Evolutionary conservation across 2,113 vertebrate species (phyloP), one percentile per base, ranked within the genome.

Genomic region (Phalacrocorax brasilianus): DNA sequence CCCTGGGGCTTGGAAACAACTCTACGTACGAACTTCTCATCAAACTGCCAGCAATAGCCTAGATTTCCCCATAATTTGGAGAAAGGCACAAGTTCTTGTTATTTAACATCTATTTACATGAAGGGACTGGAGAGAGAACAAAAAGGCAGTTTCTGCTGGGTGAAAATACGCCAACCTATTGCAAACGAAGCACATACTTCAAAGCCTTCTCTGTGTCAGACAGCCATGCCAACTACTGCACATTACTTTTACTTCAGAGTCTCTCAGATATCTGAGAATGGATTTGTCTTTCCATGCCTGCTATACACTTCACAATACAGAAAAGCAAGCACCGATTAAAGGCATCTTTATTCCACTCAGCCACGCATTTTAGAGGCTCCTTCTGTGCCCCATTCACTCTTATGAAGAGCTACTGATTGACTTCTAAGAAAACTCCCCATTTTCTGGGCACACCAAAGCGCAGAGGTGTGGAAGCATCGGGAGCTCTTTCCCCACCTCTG

Each of bases 321-420:
- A 67, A 85, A 47, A 88, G 56, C 53, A 89, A 67, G 22, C 38
- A 27, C 17, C 62, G 79, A 94, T 75, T 20, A 91, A 88, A 79
- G n/a, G 27, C 33, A 47, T n/a, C 49, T 76, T 72, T 72, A 79
- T 40, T 85, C 21, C 38, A 35, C 33, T 58, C 61, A 67, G 24
- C 15, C 2, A 0, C 5, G 38, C 1, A 4, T 38, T 72, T 72
- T 21, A 68, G 28, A 68, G n/a, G 42, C 35, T 85, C 44, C 20
- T 16, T n/a, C n/a, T 35, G 27, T 30, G 28, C 15, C 73, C 3
- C 1, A 15, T 59, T 79, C 42, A 38, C 49, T 91, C 53, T 79
- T 44, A 55, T 1, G 33, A 56, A 44, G 63, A 80, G 56, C 12
- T 49, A 85, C 56, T 49, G 45, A 50, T 40, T 47, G 59, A 70